phyloP scores from a whole-genome alignment of 1,140 invertebrate genomes.

The Polypedilum vanderplanki region DNA sequence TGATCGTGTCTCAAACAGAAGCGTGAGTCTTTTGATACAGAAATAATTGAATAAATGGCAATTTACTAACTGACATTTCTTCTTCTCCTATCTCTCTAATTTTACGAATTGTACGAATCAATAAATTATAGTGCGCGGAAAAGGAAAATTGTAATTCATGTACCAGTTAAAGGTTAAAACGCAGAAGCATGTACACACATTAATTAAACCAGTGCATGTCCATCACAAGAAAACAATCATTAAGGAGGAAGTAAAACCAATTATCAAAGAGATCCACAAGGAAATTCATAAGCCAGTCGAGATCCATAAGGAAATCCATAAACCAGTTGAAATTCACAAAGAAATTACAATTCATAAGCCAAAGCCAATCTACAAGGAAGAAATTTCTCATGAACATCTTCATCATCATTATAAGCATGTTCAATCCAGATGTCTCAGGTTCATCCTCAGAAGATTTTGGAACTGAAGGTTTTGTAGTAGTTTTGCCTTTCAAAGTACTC shows the following conservation, averaged over 20 bases:
- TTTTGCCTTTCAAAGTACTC: background rate
- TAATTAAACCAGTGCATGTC: conserved; percentile 2
- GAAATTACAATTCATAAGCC: background rate
- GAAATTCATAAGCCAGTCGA: conserved; percentile 8
- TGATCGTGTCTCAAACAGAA: background rate
- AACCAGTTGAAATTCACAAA: background rate
- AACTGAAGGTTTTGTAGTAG: background rate
- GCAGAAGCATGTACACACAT: background rate
- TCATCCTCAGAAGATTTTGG: background rate
- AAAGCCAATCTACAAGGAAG: conserved; percentile 21
- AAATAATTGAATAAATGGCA: background rate
- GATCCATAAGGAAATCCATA: background rate
- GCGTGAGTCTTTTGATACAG: background rate
- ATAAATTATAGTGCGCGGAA: background rate
- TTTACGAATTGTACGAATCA: background rate
- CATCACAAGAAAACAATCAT: conserved; percentile 21
- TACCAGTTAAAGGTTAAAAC: background rate
- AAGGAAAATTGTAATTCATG: conserved; percentile 20
- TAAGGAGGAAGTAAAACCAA: background rate
- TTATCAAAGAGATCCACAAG: conserved; percentile 5
- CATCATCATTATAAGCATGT: conserved; percentile 25
- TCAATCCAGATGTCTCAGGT: conserved; percentile 1
- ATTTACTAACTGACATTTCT: background rate
- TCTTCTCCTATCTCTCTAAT: background rate
- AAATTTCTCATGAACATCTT: conserved; percentile 21